Evolutionary conservation across 2,797 vertebrate species (phyloP).

Genomic region (Fistularia commersonii): DNA sequence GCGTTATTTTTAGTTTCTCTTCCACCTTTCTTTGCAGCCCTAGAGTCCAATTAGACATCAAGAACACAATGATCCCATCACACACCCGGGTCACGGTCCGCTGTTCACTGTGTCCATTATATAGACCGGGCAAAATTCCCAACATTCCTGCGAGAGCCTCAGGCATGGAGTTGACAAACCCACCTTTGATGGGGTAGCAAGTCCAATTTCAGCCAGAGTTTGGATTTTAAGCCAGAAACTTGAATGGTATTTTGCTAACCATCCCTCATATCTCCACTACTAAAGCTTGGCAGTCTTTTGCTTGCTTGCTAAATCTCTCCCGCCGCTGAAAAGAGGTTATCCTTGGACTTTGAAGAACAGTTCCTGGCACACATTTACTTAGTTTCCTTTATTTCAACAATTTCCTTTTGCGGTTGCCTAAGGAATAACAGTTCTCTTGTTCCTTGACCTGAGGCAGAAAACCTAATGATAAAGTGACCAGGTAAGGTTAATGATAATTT

Average conservation of each 20-base stretch:
- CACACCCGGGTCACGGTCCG: conserved; percentile 55
- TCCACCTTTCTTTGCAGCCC: conserved; percentile 38
- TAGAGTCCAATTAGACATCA: conserved; percentile 65
- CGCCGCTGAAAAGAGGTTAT: conserved; percentile 30
- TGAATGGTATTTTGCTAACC: conserved; percentile 36
- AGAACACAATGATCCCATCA: conserved; percentile 66
- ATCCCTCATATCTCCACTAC: conserved; percentile 23
- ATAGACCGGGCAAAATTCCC: conserved; percentile 40
- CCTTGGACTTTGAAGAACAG: conserved; percentile 17
- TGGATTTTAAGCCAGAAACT: conserved; percentile 27
- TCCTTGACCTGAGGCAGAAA: conserved; percentile 40
- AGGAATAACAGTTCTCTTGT: conserved; percentile 15
- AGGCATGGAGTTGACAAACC: conserved; percentile 28
- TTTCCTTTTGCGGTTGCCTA: conserved; percentile 25
- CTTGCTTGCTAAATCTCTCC: conserved; percentile 34
- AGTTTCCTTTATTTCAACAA: conserved; percentile 22
- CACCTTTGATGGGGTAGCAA: conserved; percentile 41
- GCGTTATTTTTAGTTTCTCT: conserved; percentile 38
- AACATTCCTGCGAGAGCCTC: conserved; percentile 42
- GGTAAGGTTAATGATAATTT: conserved; percentile 48
- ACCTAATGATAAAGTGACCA: conserved; percentile 23
- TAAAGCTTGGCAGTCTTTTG: conserved; percentile 22
- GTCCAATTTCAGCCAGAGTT: conserved; percentile 34
- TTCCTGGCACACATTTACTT: conserved; percentile 37
- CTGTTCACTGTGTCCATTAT: conserved; percentile 36